phyloP scores from a whole-genome alignment of 2,888 invertebrate species.

The Caenorhabditis sp. region DNA sequence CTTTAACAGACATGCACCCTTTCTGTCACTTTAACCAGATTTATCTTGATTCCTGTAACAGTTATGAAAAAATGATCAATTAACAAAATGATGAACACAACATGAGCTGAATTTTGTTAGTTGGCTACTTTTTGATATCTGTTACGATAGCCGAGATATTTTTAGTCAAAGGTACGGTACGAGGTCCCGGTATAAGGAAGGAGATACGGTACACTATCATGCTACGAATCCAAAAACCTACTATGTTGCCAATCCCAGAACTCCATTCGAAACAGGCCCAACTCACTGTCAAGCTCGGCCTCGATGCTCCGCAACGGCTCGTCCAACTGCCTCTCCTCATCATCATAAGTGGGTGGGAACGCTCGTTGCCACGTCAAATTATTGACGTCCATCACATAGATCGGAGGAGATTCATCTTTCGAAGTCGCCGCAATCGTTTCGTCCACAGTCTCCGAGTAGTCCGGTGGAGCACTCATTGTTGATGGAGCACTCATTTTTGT shows the following conservation, averaged over 20 bases:
- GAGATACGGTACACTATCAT: too few species aligned
- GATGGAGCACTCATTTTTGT: conserved; percentile 1
- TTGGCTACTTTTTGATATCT: too few species aligned
- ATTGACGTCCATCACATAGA: conserved; percentile 55
- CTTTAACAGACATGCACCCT: too few species aligned
- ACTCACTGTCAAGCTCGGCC: conserved; percentile 47
- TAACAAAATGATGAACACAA: too few species aligned
- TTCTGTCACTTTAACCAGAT: too few species aligned
- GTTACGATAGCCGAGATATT: too few species aligned
- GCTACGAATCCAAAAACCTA: too few species aligned
- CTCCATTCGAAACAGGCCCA: neutral
- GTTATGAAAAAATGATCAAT: too few species aligned
- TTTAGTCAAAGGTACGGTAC: too few species aligned
- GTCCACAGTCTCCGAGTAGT: conserved; percentile 54
- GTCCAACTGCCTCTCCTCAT: conserved; percentile 51
- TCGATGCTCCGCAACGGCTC: conserved; percentile 52
- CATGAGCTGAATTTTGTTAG: too few species aligned
- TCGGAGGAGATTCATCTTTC: conserved; percentile 57
- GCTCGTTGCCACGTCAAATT: conserved; percentile 54
- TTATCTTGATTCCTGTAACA: too few species aligned
- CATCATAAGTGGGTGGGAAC: conserved; percentile 57
- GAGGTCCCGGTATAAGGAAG: too few species aligned
- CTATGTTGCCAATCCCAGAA: neutral
- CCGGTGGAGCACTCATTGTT: conserved; percentile 54
- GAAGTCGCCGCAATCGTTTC: conserved; percentile 47